A percentile compares a stretch with the other conserved stretches of the same genome.
These are phyloP conservation scores for Desoria tigrina DNA, from an alignment of 2,888 invertebrate genomes.

Conservation along the genomic window DNA sequence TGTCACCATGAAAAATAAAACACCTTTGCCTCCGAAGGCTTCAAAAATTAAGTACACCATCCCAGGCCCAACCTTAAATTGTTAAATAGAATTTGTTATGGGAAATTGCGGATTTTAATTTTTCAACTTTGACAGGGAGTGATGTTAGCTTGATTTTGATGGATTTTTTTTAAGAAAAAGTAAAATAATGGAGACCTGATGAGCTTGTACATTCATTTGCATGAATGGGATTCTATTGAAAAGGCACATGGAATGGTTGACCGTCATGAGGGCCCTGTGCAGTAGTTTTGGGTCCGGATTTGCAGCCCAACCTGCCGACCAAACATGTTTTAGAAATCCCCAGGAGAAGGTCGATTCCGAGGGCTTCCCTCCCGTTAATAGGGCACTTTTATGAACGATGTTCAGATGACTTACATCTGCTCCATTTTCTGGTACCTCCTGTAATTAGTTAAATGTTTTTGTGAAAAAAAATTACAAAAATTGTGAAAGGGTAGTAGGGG, in stretches of 20 bases:
- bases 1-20: constrained; percentile 44
- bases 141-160: too few relatives aligned
- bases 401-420: constrained; percentile 79
- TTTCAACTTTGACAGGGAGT: too few relatives aligned
- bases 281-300: constrained; percentile 59
- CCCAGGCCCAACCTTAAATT: constrained; percentile 72
- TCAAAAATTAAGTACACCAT: constrained; percentile 71
- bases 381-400: constrained; percentile 69
- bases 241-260: constrained; percentile 67
- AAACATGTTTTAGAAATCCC: constrained; percentile 63
- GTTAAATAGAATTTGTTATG: too few relatives aligned
- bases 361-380: constrained; percentile 61
- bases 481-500: too few relatives aligned
- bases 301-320: constrained; percentile 63
- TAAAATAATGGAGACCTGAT: too few relatives aligned
- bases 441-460: too few relatives aligned
- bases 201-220: constrained; percentile 65
- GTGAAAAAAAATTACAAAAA: constrained; percentile 28
- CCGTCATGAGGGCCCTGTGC: constrained; percentile 67
- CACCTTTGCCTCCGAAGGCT: constrained; percentile 57
- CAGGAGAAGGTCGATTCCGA: constrained; percentile 56
- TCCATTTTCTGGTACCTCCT: constrained; percentile 90
- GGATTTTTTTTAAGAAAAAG: too few relatives aligned
- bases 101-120: too few relatives aligned
- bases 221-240: constrained; percentile 64